A percentile compares a stretch with the other conserved stretches of the same genome.
These are phyloP conservation scores for pig (Sus scrofa) DNA, from an alignment of 2,113 vertebrate genomes.

Conservation along the genomic window DNA sequence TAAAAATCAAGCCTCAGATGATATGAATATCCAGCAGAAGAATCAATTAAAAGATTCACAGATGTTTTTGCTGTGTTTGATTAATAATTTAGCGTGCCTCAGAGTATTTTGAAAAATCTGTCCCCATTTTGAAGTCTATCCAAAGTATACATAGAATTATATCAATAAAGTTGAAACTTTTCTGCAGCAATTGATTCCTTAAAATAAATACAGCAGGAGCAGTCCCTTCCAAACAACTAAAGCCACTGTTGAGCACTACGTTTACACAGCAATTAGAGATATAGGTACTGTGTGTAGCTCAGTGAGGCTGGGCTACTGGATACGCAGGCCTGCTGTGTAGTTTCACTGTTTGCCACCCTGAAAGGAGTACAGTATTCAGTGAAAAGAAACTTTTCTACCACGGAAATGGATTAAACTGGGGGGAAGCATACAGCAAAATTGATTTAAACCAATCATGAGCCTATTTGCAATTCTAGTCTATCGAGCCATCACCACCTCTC, in stretches of 20 bases:
- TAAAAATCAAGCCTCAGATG: not conserved
- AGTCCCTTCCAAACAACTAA: not conserved
- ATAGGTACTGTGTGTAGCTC: not conserved
- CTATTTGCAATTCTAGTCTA: not conserved
- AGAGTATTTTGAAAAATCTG: not conserved
- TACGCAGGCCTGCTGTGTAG: not conserved
- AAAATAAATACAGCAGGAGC: not conserved
- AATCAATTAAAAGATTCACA: not conserved
- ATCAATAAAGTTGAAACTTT: not conserved
- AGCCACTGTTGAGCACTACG: not conserved
- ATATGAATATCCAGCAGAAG: not conserved
- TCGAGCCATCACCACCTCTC: not conserved
- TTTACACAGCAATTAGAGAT: constrained; percentile 1
- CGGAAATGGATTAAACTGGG: not conserved
- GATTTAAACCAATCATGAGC: not conserved
- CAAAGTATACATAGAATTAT: not conserved
- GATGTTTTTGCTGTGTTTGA: not conserved
- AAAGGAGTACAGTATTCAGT: not conserved
- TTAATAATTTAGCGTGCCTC: not conserved
- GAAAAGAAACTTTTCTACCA: constrained; percentile 32
- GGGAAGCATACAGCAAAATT: not conserved
- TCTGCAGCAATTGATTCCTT: not conserved
- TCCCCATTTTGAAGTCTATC: not conserved
- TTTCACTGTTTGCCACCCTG: not conserved
- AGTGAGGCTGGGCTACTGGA: not conserved